phyloP scores from a whole-genome alignment of 2,113 vertebrate species.

The Lethenteron camtschaticum region DNA sequence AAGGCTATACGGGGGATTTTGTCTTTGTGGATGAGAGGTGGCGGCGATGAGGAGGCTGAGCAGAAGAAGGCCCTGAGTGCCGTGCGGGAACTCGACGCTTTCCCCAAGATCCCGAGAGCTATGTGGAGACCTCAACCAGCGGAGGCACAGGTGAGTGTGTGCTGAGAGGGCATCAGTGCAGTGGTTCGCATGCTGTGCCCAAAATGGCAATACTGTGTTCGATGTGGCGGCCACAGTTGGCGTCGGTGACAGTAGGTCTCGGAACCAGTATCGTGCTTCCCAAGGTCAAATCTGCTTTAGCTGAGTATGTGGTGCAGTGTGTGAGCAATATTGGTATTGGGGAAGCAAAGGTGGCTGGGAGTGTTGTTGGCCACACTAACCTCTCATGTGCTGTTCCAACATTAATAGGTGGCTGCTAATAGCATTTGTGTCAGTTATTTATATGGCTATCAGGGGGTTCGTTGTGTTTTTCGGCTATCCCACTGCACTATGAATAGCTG shows the following conservation, averaged over 20 bases:
- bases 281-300: neutral
- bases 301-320: neutral
- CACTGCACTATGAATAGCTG: too few relatives aligned
- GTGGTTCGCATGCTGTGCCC: neutral
- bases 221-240: neutral
- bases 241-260: neutral
- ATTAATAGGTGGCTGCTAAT: too few relatives aligned
- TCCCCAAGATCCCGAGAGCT: slow-evolving; percentile 88
- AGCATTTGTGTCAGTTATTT: too few relatives aligned
- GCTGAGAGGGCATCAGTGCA: neutral
- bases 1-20: neutral
- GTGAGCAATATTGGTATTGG: neutral
- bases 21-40: neutral
- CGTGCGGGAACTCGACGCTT: slow-evolving; percentile 82
- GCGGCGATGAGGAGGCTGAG: slow-evolving; percentile 58
- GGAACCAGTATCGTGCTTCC: neutral
- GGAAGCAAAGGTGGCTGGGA: neutral
- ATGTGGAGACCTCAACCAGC: slow-evolving; percentile 65
- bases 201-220: neutral
- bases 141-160: slow-evolving; percentile 52
- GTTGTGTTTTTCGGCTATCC: too few relatives aligned
- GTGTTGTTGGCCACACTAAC: too few relatives aligned
- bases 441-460: too few relatives aligned
- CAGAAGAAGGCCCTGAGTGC: slow-evolving; percentile 75
- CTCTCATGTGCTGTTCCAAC: too few relatives aligned